phyloP scores from a whole-genome alignment of 2,888 invertebrate genomes.

The Deilephila porcellus region DNA sequence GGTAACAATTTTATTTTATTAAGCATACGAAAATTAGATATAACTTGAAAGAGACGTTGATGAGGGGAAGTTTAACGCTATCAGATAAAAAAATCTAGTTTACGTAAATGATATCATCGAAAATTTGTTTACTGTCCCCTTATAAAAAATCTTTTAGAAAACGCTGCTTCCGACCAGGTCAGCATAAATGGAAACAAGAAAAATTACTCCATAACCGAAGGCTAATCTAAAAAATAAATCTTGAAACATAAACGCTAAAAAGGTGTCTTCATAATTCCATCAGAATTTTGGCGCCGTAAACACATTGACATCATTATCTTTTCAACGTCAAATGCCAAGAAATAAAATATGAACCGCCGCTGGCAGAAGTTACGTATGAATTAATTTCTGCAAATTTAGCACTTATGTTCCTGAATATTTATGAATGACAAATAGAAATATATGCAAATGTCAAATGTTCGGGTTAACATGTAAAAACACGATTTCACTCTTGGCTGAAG shows the following conservation, averaged over 20 bases:
- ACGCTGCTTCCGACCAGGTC: neutral
- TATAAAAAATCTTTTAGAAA: neutral
- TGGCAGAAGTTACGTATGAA: slow-evolving; percentile 7
- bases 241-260: slow-evolving; percentile 1
- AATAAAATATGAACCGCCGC: slow-evolving; percentile 14
- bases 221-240: neutral
- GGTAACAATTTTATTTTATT: no score
- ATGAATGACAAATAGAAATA: slow-evolving; percentile 16
- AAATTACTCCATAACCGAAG: neutral
- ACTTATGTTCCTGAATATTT: slow-evolving; percentile 23
- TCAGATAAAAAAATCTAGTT: no score
- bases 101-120: no score
- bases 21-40: no score
- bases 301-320: slow-evolving; percentile 26
- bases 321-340: slow-evolving; percentile 22
- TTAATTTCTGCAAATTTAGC: slow-evolving; percentile 18
- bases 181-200: neutral
- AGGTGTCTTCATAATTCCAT: slow-evolving; percentile 2
- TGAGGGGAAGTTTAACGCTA: no score
- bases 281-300: slow-evolving; percentile 18
- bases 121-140: no score
- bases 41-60: no score
- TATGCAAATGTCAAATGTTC: slow-evolving; percentile 11
- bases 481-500: neutral
- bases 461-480: slow-evolving; percentile 4